Evolutionary conservation across 2,797 vertebrate species (phyloP).

Genomic region (Typhlichthys subterraneus): DNA sequence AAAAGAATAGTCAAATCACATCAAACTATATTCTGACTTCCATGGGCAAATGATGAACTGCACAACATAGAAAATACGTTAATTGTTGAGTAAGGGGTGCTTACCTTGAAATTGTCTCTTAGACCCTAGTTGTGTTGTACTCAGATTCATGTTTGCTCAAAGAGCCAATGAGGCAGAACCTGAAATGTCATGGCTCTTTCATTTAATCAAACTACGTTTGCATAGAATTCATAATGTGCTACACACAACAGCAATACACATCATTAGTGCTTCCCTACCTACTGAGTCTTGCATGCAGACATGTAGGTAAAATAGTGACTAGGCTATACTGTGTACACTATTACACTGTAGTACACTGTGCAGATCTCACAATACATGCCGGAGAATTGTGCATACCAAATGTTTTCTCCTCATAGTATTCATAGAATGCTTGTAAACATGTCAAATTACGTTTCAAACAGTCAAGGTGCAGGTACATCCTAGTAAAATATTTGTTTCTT

Average conservation of each 20-base stretch:
- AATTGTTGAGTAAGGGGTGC: constrained; percentile 76
- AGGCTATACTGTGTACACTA: constrained; percentile 54
- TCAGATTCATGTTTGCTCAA: constrained; percentile 99
- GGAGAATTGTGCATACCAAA: constrained; percentile 45
- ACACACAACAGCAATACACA: constrained; percentile 63
- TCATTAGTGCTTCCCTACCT: constrained; percentile 55
- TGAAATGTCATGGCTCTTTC: constrained; percentile 98
- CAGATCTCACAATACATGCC: constrained; percentile 71
- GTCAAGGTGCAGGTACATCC: constrained; percentile 62
- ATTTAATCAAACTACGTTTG: constrained; percentile 89
- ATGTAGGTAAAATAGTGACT: constrained; percentile 35
- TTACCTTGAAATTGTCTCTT: constrained; percentile 95
- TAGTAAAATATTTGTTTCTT: constrained; percentile 7
- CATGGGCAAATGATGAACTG: constrained; percentile 65
- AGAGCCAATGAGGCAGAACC: constrained; percentile 99
- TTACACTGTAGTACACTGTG: constrained; percentile 12
- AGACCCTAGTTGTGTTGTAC: constrained; percentile 99
- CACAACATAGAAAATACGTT: constrained; percentile 68
- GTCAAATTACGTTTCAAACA: constrained; percentile 57
- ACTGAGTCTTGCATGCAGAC: constrained; percentile 77
- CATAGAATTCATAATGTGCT: constrained; percentile 78
- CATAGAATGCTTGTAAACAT: constrained; percentile 56
- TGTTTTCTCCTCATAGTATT: constrained; percentile 35
- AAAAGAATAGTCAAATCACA: constrained; percentile 53
- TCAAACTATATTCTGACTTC: constrained; percentile 61